Evolutionary conservation across 2,888 invertebrate genomes (phyloP).

Genomic region (Eupelmus urozonus): DNA sequence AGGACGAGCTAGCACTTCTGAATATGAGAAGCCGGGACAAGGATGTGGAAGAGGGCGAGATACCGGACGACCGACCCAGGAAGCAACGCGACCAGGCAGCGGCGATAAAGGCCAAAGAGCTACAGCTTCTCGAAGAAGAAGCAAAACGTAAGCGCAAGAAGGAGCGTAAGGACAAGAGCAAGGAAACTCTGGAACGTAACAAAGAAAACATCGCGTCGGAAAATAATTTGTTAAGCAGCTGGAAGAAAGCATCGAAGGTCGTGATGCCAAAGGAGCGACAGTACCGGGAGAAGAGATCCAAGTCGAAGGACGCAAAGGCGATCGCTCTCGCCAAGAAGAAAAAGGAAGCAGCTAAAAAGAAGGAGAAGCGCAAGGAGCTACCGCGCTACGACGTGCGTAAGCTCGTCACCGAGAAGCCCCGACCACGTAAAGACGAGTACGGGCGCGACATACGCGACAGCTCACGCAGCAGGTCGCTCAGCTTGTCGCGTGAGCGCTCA

Average conservation of each 20-base stretch:
- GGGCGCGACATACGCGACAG: slow-evolving; percentile 83
- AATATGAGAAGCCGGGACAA: slow-evolving; percentile 74
- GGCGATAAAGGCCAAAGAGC: slow-evolving; percentile 72
- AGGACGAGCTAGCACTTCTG: slow-evolving; percentile 74
- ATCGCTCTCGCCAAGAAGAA: too few relatives aligned
- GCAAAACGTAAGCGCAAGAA: slow-evolving; percentile 73
- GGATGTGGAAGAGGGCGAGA: slow-evolving; percentile 75
- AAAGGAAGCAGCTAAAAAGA: slow-evolving; percentile 75
- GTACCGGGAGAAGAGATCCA: slow-evolving; percentile 83
- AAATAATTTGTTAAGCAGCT: slow-evolving; percentile 79
- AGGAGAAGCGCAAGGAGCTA: slow-evolving; percentile 86
- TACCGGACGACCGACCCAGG: slow-evolving; percentile 64
- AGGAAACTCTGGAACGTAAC: slow-evolving; percentile 77
- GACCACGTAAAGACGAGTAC: slow-evolving; percentile 86
- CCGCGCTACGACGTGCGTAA: slow-evolving; percentile 91
- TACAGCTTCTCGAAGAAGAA: slow-evolving; percentile 45
- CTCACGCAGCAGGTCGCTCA: slow-evolving; percentile 67
- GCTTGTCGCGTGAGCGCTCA: slow-evolving; percentile 70
- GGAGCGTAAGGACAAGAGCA: slow-evolving; percentile 79
- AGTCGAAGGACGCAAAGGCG: slow-evolving; percentile 75
- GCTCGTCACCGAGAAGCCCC: slow-evolving; percentile 84
- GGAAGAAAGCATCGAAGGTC: slow-evolving; percentile 89
- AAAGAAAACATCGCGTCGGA: slow-evolving; percentile 78
- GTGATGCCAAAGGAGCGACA: slow-evolving; percentile 85
- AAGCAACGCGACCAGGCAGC: slow-evolving; percentile 48